Percentiles rank a stretch among this genome's conserved stretches.
Evolutionary conservation across 2,797 vertebrate genomes (phyloP).

Genomic region (Ambastaia sidthimunki): DNA sequence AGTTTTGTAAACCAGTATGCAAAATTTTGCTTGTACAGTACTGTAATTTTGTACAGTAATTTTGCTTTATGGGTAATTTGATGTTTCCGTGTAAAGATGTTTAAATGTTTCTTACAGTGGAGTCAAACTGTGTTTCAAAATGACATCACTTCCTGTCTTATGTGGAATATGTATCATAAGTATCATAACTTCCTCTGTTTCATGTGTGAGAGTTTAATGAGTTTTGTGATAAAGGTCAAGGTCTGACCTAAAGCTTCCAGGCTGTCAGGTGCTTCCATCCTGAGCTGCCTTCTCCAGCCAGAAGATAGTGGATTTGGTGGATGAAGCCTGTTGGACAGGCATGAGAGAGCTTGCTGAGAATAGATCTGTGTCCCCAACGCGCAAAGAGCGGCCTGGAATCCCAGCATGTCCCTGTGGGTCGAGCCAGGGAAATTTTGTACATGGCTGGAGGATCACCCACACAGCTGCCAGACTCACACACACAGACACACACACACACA

Average conservation of each 20-base stretch:
- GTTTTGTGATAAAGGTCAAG: constrained; percentile 24
- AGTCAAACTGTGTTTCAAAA: neutral
- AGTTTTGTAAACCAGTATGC: too few species aligned
- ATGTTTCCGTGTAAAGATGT: too few species aligned
- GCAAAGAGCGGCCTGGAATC: constrained; percentile 56
- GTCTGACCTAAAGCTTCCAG: constrained; percentile 46
- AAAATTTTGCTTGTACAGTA: too few species aligned
- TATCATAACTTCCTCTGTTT: constrained; percentile 16
- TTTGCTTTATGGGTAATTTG: too few species aligned
- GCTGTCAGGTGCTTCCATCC: constrained; percentile 51
- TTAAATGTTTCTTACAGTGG: too few species aligned
- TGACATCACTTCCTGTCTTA: neutral
- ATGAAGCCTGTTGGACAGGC: constrained; percentile 67
- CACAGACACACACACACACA: constrained; percentile 50
- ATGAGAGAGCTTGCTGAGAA: constrained; percentile 69
- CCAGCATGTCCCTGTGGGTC: constrained; percentile 51
- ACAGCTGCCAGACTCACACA: constrained; percentile 62
- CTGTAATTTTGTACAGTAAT: too few species aligned
- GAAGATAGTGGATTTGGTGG: constrained; percentile 64
- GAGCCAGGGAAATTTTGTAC: constrained; percentile 59
- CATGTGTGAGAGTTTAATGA: neutral
- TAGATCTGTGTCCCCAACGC: constrained; percentile 53
- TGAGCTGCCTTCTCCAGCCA: constrained; percentile 51
- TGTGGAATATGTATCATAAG: neutral
- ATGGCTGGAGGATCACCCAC: constrained; percentile 66